Evolutionary conservation across 2,797 vertebrate species (phyloP).

Genomic region (Avahi laniger): DNA sequence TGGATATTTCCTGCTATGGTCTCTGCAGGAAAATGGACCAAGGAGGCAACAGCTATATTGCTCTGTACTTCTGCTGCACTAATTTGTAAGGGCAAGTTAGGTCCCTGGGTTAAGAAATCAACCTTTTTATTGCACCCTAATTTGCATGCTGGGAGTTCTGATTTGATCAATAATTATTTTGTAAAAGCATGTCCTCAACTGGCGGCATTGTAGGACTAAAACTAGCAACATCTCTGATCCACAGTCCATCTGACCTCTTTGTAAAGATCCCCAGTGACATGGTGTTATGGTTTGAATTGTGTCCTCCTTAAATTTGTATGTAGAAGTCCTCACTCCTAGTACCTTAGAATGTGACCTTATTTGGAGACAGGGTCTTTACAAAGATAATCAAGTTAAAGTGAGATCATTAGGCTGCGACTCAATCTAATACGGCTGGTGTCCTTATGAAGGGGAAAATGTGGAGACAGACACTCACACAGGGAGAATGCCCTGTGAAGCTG

Average conservation of each 20-base stretch:
- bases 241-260: background rate
- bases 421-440: background rate
- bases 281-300: background rate
- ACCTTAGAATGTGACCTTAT: background rate
- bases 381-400: background rate
- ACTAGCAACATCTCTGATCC: background rate
- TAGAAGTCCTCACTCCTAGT: background rate
- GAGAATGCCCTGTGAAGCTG: background rate
- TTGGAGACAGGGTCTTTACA: background rate
- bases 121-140: background rate
- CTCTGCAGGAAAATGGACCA: background rate
- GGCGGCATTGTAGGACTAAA: background rate
- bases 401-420: background rate
- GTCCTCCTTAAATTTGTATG: background rate
- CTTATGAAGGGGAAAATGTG: background rate
- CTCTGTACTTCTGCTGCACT: background rate
- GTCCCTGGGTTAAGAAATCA: background rate
- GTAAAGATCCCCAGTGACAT: background rate
- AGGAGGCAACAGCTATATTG: background rate
- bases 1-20: background rate
- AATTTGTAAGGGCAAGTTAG: background rate
- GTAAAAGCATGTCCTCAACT: background rate
- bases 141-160: background rate
- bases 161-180: slow-evolving; percentile 10
- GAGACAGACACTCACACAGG: background rate